A percentile compares a stretch with the other conserved stretches of the same genome.
Evolutionary conservation across 2,888 invertebrate species (phyloP).

Genomic region (Hirtodrosophila confusa): DNA sequence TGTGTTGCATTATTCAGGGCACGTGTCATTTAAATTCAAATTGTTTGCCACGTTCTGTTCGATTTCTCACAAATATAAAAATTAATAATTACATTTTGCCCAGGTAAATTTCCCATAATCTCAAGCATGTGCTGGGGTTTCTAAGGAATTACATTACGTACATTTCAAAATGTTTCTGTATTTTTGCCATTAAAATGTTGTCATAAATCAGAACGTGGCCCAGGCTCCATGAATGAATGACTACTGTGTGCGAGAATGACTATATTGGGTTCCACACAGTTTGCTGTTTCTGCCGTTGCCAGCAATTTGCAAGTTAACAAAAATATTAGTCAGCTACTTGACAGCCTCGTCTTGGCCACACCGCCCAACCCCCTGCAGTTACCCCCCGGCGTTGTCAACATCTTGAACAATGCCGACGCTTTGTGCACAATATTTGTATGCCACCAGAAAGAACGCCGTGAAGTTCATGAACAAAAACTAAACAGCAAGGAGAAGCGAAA

Average conservation of each 20-base stretch:
- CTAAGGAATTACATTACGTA: slow-evolving; percentile 41
- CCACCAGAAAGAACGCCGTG: slow-evolving; percentile 38
- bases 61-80: slow-evolving; percentile 43
- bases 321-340: slow-evolving; percentile 64
- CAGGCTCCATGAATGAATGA: slow-evolving; percentile 28
- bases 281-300: slow-evolving; percentile 24
- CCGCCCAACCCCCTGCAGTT: not conserved
- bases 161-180: slow-evolving; percentile 13
- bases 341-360: slow-evolving; percentile 31
- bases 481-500: slow-evolving; percentile 22
- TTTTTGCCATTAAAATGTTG: slow-evolving; percentile 19
- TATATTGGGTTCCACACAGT: slow-evolving; percentile 9
- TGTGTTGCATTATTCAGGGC: slow-evolving; percentile 37
- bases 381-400: slow-evolving; percentile 23
- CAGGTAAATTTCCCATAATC: slow-evolving; percentile 21
- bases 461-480: slow-evolving; percentile 68
- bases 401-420: slow-evolving; percentile 47
- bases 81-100: slow-evolving; percentile 43
- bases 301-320: slow-evolving; percentile 64
- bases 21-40: slow-evolving; percentile 50
- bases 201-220: slow-evolving; percentile 32
- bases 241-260: slow-evolving; percentile 2
- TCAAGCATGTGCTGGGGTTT: slow-evolving; percentile 13
- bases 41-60: slow-evolving; percentile 41
- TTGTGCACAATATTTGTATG: slow-evolving; percentile 36